Conservation (phyloP, 2,797 vertebrate genomes). For the Gymnodraco acuticeps region DNA sequence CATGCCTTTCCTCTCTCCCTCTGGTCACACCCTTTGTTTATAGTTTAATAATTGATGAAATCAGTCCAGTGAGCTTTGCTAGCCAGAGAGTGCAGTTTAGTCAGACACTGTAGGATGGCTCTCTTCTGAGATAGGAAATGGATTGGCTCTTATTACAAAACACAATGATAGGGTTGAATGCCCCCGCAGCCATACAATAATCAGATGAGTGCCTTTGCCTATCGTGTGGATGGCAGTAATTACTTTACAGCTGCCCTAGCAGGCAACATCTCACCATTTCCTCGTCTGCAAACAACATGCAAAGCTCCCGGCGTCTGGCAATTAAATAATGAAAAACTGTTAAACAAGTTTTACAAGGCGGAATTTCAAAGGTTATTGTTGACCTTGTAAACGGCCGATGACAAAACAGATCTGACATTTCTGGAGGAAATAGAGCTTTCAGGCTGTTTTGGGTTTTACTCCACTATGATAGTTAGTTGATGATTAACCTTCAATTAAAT, state of each 20-base stretch:
- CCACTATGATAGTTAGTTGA: neutral
- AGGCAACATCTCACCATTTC: neutral
- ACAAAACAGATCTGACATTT: neutral
- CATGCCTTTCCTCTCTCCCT: neutral
- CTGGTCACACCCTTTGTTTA: neutral
- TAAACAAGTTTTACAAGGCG: neutral
- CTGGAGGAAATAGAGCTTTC: neutral
- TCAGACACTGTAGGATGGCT: neutral
- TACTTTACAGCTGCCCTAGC: constrained; percentile 21
- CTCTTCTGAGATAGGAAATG: constrained; percentile 19
- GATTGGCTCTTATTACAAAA: constrained; percentile 31
- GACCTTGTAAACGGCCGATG: neutral
- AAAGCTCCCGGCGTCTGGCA: neutral
- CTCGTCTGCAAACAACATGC: neutral
- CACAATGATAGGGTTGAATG: constrained; percentile 19
- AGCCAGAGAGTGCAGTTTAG: neutral
- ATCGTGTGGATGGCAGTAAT: constrained; percentile 17
- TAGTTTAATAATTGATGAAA: constrained; percentile 50
- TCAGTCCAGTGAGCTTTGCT: neutral
- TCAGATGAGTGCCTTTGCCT: constrained; percentile 28
- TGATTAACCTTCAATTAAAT: neutral
- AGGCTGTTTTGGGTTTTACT: neutral
- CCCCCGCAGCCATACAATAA: constrained; percentile 44
- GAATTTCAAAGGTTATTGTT: neutral
- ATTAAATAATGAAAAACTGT: neutral